phyloP scores from a whole-genome alignment of 2,888 invertebrate genomes.

The Cybosia mesomella region DNA sequence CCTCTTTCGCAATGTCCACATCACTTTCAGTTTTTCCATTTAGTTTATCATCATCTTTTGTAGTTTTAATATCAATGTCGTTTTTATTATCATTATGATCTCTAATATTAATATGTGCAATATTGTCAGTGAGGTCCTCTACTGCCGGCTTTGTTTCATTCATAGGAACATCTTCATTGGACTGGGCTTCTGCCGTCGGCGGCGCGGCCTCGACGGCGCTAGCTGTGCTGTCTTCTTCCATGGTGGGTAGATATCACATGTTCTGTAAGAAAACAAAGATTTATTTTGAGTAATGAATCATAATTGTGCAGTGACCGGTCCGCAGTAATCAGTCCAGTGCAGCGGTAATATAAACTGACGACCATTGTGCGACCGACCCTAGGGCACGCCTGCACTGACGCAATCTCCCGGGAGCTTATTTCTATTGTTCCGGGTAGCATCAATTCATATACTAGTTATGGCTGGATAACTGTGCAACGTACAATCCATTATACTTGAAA shows the following conservation, averaged over 20 bases:
- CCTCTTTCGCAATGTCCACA: slow-evolving; percentile 55
- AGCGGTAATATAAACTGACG: slow-evolving; percentile 60
- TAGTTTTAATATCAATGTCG: slow-evolving; percentile 56
- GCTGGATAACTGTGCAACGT: slow-evolving; percentile 41
- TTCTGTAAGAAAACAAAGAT: slow-evolving; percentile 78
- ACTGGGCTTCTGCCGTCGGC: slow-evolving; percentile 56
- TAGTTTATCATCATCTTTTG: slow-evolving; percentile 44
- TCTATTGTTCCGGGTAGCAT: slow-evolving; percentile 65
- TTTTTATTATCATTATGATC: slow-evolving; percentile 54
- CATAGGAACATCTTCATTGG: slow-evolving; percentile 55
- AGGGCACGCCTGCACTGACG: slow-evolving; percentile 53
- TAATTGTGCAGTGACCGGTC: slow-evolving; percentile 36
- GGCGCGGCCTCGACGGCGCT: slow-evolving; percentile 59
- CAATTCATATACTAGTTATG: slow-evolving; percentile 53
- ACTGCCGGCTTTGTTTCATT: slow-evolving; percentile 52
- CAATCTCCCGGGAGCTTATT: slow-evolving; percentile 68
- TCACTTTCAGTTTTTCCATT: slow-evolving; percentile 56
- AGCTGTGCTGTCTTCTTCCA: slow-evolving; percentile 74
- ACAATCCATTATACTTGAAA: slow-evolving; percentile 16
- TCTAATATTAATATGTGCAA: slow-evolving; percentile 45
- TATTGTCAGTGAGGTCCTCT: slow-evolving; percentile 52
- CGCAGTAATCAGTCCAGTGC: slow-evolving; percentile 66
- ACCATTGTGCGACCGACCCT: slow-evolving; percentile 65
- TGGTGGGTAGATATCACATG: slow-evolving; percentile 76
- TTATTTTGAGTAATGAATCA: slow-evolving; percentile 38